These are phyloP conservation scores for Beaufortia kweichowensis DNA, from an alignment of 2,113 vertebrate genomes.

Conservation along the genomic window DNA sequence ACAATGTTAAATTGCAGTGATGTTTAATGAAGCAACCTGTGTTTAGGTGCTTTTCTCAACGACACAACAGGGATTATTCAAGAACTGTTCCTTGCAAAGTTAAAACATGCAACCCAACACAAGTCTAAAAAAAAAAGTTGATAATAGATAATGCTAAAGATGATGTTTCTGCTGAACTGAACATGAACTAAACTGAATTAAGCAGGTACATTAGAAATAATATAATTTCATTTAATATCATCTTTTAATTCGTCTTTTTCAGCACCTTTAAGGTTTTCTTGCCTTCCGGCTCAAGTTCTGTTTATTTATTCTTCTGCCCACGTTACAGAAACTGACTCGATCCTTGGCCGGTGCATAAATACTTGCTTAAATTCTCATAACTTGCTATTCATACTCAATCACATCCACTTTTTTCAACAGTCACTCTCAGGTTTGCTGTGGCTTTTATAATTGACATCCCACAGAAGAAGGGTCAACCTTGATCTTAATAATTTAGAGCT, in stretches of 20 bases:
- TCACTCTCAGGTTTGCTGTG: constrained; percentile 16
- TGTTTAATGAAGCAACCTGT: background rate
- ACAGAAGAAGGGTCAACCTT: constrained; percentile 47
- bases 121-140: no score
- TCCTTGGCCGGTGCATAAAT: constrained; percentile 15
- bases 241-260: no score
- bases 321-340: constrained; percentile 5
- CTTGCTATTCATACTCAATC: constrained; percentile 44
- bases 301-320: constrained; percentile 6
- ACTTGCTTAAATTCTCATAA: constrained; percentile 28
- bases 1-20: background rate
- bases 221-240: no score
- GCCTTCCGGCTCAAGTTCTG: no score
- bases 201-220: no score
- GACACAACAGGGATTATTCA: background rate
- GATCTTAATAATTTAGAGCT: constrained; percentile 42
- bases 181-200: no score
- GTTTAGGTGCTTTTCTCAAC: background rate
- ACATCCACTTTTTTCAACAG: constrained; percentile 1
- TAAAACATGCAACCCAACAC: no score
- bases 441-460: constrained; percentile 48
- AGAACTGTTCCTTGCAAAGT: background rate
- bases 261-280: background rate
- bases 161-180: no score
- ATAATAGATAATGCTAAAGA: no score